Conservation (phyloP, 2,888 invertebrate species). For the Phanerotoma sp. region DNA sequence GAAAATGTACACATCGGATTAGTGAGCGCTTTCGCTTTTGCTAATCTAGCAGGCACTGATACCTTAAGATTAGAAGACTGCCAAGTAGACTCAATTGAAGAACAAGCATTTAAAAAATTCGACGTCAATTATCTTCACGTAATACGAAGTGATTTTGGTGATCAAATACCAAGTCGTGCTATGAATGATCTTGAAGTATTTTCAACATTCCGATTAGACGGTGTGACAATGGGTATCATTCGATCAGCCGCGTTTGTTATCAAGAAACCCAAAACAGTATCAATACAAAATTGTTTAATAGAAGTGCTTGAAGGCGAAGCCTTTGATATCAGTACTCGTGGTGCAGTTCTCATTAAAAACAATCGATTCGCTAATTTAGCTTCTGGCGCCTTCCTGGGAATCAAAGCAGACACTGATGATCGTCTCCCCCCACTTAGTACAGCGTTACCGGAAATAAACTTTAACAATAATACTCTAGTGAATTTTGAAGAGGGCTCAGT, state of each 20-base stretch:
- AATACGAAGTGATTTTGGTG: constrained; percentile 63
- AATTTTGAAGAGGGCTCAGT: constrained; percentile 63
- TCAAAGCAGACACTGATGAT: constrained; percentile 58
- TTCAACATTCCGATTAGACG: constrained; percentile 67
- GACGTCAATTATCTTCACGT: constrained; percentile 68
- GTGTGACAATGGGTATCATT: constrained; percentile 66
- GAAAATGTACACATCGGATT: constrained; percentile 64
- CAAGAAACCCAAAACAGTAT: constrained; percentile 64
- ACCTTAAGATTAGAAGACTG: constrained; percentile 67
- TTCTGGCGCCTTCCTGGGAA: constrained; percentile 66
- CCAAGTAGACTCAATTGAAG: constrained; percentile 64
- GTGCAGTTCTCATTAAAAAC: constrained; percentile 68
- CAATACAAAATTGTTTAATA: constrained; percentile 64
- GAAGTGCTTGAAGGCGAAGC: constrained; percentile 67
- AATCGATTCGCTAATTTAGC: constrained; percentile 64
- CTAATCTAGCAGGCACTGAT: constrained; percentile 68
- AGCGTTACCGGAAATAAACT: constrained; percentile 61
- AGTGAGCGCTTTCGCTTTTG: constrained; percentile 73
- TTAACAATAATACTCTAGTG: constrained; percentile 67
- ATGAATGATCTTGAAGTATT: constrained; percentile 74
- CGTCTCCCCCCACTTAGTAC: constrained; percentile 58
- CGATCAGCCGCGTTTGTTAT: constrained; percentile 72
- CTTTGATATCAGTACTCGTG: constrained; percentile 65
- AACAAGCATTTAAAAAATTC: constrained; percentile 79
- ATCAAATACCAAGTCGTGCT: constrained; percentile 68